Evolutionary conservation across 2,113 vertebrate species (phyloP).

Genomic region (Corythoichthys intestinalis): DNA sequence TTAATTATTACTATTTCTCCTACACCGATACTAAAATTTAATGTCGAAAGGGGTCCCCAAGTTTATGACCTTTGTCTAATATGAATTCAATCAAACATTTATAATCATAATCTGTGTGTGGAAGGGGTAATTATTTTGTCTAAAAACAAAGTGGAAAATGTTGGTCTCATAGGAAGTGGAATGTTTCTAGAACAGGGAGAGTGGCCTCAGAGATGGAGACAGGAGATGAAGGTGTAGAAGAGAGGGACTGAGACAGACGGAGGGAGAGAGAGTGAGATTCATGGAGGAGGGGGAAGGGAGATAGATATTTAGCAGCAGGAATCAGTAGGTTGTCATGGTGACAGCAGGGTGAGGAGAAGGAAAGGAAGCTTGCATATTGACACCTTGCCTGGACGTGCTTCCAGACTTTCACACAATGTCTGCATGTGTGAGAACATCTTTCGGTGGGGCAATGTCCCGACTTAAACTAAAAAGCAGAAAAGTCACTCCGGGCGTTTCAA

Average conservation of each 20-base stretch:
- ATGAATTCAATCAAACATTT: no score
- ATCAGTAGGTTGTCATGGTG: conserved; percentile 78
- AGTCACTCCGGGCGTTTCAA: neutral
- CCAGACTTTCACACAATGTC: neutral
- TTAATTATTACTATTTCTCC: no score
- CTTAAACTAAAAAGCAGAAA: neutral
- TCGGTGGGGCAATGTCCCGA: neutral
- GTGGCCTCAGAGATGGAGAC: conserved; percentile 23
- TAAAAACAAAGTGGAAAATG: no score
- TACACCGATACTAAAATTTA: no score
- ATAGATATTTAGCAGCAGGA: conserved; percentile 63
- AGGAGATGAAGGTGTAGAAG: conserved; percentile 4
- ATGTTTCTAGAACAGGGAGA: conserved; percentile 51
- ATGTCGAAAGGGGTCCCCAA: no score
- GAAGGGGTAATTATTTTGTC: no score
- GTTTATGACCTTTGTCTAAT: no score
- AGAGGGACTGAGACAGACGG: conserved; percentile 7
- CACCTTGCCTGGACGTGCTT: conserved; percentile 39
- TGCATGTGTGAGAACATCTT: neutral
- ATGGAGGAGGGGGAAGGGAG: conserved; percentile 62
- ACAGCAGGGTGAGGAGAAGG: conserved; percentile 59
- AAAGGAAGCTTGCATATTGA: conserved; percentile 51
- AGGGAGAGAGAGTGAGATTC: conserved; percentile 36
- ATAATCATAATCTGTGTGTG: no score
- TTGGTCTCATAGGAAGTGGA: conserved; percentile 8